phyloP scores from a whole-genome alignment of 2,113 vertebrate genomes.

The Misgurnus anguillicaudatus region DNA sequence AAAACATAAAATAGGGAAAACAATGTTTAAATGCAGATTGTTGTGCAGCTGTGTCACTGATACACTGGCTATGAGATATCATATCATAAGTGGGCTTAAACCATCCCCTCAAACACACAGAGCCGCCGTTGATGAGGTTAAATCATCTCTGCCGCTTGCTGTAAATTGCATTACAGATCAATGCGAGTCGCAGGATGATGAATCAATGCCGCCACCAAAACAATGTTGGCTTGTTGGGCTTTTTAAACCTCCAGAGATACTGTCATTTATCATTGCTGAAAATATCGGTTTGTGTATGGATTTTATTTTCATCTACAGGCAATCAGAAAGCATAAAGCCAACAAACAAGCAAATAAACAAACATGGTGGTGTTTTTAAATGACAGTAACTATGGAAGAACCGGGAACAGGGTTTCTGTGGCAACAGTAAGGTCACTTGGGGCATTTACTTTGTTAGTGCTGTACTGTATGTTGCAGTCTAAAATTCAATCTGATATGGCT shows the following conservation, averaged over 20 bases:
- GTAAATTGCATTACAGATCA: conserved; percentile 44
- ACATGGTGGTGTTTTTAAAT: background rate
- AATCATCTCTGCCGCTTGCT: conserved; percentile 9
- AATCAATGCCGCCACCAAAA: conserved; percentile 10
- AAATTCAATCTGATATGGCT: background rate
- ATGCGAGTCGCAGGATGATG: conserved; percentile 10
- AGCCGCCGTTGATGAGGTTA: conserved; percentile 36
- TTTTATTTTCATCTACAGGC: conserved; percentile 3
- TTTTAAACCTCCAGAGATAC: conserved; percentile 1
- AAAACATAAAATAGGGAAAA: too few species aligned
- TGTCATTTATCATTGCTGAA: conserved; percentile 34
- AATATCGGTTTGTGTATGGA: background rate
- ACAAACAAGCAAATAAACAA: conserved; percentile 12
- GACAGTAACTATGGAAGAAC: background rate
- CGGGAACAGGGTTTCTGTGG: background rate
- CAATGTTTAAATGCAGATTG: background rate
- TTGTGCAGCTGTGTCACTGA: too few species aligned
- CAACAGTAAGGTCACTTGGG: background rate
- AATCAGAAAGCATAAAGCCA: background rate
- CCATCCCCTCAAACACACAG: conserved; percentile 21
- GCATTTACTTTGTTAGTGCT: background rate
- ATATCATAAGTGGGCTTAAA: conserved; percentile 4
- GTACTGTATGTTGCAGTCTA: background rate
- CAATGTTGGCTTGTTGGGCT: background rate
- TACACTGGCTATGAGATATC: background rate